Evolutionary conservation across 2,888 invertebrate genomes (phyloP).

Genomic region (Drosophila monieri): DNA sequence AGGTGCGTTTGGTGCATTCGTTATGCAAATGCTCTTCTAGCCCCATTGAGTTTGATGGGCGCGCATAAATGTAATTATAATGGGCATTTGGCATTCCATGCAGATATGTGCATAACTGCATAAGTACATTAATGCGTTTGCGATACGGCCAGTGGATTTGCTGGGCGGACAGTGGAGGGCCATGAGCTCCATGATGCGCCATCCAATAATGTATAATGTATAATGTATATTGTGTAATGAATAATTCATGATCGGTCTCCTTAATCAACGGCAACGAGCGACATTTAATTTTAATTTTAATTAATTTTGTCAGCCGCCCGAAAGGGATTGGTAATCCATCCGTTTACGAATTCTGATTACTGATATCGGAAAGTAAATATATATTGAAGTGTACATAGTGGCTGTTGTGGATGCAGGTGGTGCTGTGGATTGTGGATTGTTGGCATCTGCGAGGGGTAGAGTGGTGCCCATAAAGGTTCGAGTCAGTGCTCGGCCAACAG

Average conservation of each 20-base stretch:
- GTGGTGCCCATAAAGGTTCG: no score
- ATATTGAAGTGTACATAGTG: neutral
- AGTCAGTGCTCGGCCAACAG: conserved; percentile 2
- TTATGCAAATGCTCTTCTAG: conserved; percentile 64
- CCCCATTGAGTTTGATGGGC: conserved; percentile 71
- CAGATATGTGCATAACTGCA: conserved; percentile 12
- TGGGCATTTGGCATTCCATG: conserved; percentile 54
- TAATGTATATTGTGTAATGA: conserved; percentile 37
- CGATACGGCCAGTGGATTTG: neutral
- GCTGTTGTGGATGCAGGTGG: conserved; percentile 5
- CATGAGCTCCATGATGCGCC: neutral
- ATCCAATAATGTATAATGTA: conserved; percentile 23
- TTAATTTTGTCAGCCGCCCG: conserved; percentile 56
- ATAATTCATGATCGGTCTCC: conserved; percentile 49
- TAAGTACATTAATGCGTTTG: neutral
- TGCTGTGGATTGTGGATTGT: conserved; percentile 6
- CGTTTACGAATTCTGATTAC: conserved; percentile 14
- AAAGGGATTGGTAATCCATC: conserved; percentile 22
- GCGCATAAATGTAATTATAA: conserved; percentile 70
- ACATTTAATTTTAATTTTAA: conserved; percentile 55
- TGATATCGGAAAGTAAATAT: neutral
- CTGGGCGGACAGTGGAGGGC: neutral
- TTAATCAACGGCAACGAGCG: conserved; percentile 42
- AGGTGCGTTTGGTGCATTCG: conserved; percentile 18
- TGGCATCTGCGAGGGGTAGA: neutral